Evolutionary conservation across 2,888 invertebrate genomes (phyloP), one percentile per base, ranked within the genome.

Genomic region (Axea sp.): DNA sequence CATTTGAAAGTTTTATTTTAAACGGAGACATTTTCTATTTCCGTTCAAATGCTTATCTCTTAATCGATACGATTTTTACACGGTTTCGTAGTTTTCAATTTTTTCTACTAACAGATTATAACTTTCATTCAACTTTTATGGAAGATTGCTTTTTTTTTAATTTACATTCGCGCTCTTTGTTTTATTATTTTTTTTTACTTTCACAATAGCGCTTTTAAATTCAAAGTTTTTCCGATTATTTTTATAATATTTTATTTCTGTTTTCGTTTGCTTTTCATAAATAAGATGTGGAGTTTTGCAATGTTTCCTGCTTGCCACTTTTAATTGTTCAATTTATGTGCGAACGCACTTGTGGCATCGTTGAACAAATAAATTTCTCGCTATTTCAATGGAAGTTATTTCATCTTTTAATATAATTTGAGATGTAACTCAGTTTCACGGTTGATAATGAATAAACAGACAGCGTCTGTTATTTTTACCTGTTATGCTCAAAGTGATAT

Each of bases 361-460:
- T 19, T 19, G 19, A 3, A 19, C 2, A 19, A 19, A 3, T 19
- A 19, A 19, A 19, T 30, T 30, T 1, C 30, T 9, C 30, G 30
- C n/a, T n/a, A n/a, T n/a, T n/a, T n/a, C n/a, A n/a, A n/a, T n/a
- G n/a, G 8, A 8, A 30, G 9, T 9, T 30, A 19, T 19, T 19
- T 19, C 19, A 19, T 19, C 4, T n/a, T n/a, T n/a, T n/a, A n/a
- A n/a, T n/a, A n/a, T n/a, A n/a, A n/a, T n/a, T n/a, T n/a, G n/a
- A n/a, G n/a, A n/a, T n/a, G n/a, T n/a, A n/a, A n/a, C 19, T 19
- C 4, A 19, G 4, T 4, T 19, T 45, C 28, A 14, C n/a, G 14
- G 11, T 8, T 8, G 8, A n/a, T 28, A 30, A 30, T 45, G 11
- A 45, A 45, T 31, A 47, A 47, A 47, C 31, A n/a, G n/a, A n/a